A percentile compares a stretch with the other conserved stretches of the same genome.
Evolutionary conservation across 2,797 vertebrate species (phyloP).

Genomic region (Enoplosus armatus): DNA sequence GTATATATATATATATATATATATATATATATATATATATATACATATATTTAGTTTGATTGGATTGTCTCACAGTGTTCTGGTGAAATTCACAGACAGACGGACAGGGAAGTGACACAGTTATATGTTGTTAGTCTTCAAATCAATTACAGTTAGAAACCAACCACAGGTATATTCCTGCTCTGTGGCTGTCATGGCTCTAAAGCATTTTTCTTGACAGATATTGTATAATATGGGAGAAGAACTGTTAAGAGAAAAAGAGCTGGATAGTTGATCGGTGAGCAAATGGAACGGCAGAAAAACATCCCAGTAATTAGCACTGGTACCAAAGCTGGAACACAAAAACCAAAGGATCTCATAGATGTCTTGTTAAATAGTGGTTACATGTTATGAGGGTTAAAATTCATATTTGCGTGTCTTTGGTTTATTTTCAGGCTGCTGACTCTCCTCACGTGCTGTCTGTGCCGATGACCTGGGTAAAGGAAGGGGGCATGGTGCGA

Average conservation of each 20-base stretch:
- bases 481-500: slow-evolving; percentile 92
- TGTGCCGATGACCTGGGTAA: slow-evolving; percentile 91
- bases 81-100: not conserved
- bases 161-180: not conserved
- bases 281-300: not conserved
- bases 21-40: too few relatives aligned
- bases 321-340: not conserved
- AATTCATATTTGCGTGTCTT: not conserved
- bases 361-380: too few relatives aligned
- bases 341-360: not conserved
- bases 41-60: not conserved
- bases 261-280: not conserved
- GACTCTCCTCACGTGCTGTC: slow-evolving; percentile 80
- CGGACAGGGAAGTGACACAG: not conserved
- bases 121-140: not conserved
- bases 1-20: too few relatives aligned
- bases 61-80: not conserved
- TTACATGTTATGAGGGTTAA: not conserved
- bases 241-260: not conserved
- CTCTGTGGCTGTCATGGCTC: not conserved
- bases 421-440: slow-evolving; percentile 73
- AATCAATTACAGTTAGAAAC: not conserved
- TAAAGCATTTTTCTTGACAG: not conserved
- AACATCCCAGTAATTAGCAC: not conserved
- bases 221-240: not conserved